phyloP scores from a whole-genome alignment of 2,888 invertebrate genomes.

The Amorpha juglandis region DNA sequence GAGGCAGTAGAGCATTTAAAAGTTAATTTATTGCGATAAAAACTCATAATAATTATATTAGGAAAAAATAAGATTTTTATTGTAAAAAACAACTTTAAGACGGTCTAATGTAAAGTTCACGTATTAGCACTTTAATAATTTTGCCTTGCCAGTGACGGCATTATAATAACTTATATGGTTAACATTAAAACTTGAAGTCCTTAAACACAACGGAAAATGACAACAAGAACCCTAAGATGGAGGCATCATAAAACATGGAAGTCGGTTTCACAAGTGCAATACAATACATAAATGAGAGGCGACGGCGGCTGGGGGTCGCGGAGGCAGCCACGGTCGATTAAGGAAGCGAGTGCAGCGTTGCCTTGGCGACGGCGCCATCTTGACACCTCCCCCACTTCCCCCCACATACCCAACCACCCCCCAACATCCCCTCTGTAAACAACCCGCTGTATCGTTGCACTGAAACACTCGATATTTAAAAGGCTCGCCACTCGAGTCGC shows the following conservation, averaged over 20 bases:
- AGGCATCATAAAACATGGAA: constrained; percentile 59
- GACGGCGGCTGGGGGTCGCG: constrained; percentile 56
- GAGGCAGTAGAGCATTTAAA: too few relatives aligned
- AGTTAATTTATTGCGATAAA: too few relatives aligned
- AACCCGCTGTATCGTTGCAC: constrained; percentile 81
- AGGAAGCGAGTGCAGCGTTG: constrained; percentile 84
- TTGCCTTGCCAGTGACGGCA: too few relatives aligned
- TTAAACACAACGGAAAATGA: neutral
- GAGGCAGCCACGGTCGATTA: constrained; percentile 81
- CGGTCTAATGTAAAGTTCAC: too few relatives aligned
- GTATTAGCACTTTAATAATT: too few relatives aligned
- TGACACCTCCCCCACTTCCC: constrained; percentile 58
- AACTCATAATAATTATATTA: too few relatives aligned
- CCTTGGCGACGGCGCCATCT: constrained; percentile 82
- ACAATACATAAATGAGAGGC: constrained; percentile 77
- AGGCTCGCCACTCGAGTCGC: constrained; percentile 60
- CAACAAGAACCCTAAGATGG: constrained; percentile 1
- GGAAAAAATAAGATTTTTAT: too few relatives aligned
- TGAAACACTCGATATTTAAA: constrained; percentile 83
- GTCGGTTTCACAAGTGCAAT: constrained; percentile 69
- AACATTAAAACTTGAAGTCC: constrained; percentile 5
- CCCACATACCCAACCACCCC: constrained; percentile 44
- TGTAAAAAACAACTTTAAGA: too few relatives aligned
- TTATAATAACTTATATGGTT: neutral
- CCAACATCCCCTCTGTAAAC: constrained; percentile 72